These are phyloP conservation scores for Crotalus tigris DNA, from an alignment of 2,113 vertebrate genomes.

Conservation along the genomic window DNA sequence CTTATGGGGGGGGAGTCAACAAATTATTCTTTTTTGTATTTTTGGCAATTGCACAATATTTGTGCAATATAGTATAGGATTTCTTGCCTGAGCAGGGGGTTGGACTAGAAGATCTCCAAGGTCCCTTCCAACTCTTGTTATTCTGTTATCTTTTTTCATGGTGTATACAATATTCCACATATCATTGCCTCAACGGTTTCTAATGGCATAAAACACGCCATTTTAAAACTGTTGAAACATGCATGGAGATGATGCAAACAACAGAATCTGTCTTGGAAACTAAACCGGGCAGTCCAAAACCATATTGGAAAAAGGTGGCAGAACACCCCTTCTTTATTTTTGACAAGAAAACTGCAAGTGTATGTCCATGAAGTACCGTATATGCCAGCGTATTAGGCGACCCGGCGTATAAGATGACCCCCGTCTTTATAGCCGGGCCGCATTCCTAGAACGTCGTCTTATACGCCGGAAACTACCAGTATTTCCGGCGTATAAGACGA, in stretches of 20 bases:
- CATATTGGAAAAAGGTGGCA: background rate
- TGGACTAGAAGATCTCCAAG: no score
- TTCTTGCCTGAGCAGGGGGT: no score
- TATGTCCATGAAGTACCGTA: background rate
- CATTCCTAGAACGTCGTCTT: no score
- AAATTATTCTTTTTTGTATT: background rate
- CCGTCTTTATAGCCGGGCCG: no score
- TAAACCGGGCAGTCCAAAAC: background rate
- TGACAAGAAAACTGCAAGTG: background rate
- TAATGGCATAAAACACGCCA: background rate
- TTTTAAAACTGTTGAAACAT: background rate
- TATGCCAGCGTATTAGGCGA: no score
- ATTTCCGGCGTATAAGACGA: no score
- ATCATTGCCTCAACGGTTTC: background rate
- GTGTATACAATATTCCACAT: background rate
- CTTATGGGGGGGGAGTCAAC: background rate
- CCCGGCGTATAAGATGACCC: no score
- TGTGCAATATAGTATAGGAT: no score
- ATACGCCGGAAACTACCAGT: no score
- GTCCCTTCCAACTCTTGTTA: no score
- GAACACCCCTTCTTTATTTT: background rate
- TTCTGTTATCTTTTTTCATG: background rate
- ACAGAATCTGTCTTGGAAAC: background rate
- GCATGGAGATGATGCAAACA: background rate
- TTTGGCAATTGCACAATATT: background rate